Conservation (phyloP, 1,140 invertebrate species). For the Drosophila guanche region DNA sequence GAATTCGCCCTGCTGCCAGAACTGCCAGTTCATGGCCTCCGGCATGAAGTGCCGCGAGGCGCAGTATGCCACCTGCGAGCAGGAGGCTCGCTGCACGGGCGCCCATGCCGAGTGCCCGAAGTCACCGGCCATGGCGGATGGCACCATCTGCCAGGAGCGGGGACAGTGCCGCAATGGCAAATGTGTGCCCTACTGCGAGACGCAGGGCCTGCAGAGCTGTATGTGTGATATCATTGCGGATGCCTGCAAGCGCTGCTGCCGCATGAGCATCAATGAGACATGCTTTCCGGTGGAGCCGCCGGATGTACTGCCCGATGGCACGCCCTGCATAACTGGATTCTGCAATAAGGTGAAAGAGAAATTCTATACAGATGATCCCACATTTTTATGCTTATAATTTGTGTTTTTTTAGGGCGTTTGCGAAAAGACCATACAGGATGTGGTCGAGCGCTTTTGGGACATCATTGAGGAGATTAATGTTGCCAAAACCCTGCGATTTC, state of each 20-base stretch:
- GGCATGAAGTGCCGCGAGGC: conserved; percentile 94
- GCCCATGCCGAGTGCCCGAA: conserved; percentile 86
- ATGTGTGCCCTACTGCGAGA: conserved; percentile 97
- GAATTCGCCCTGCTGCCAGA: conserved; percentile 96
- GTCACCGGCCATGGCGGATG: conserved; percentile 93
- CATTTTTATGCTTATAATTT: neutral
- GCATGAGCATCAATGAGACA: conserved; percentile 94
- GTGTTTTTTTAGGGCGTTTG: conserved; percentile 89
- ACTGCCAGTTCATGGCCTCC: conserved; percentile 92
- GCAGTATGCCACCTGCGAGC: conserved; percentile 94
- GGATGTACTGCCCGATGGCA: conserved; percentile 95
- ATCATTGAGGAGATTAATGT: conserved; percentile 98
- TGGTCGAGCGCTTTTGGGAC: conserved; percentile 97
- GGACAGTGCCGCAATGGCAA: conserved; percentile 93
- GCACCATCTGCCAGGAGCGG: conserved; percentile 93
- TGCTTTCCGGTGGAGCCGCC: conserved; percentile 94
- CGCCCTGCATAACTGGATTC: conserved; percentile 97
- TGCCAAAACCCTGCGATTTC: conserved; percentile 93
- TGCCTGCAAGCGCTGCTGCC: conserved; percentile 88
- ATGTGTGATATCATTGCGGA: conserved; percentile 95
- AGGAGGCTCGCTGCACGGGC: conserved; percentile 92
- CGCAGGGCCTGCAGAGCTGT: conserved; percentile 94
- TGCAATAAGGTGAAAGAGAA: conserved; percentile 91
- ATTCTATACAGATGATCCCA: neutral
- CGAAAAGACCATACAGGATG: conserved; percentile 97